Percentiles rank a stretch among this genome's conserved stretches.
phyloP scores from a whole-genome alignment of 2,888 invertebrate species.

The Drosophila ezoana region DNA sequence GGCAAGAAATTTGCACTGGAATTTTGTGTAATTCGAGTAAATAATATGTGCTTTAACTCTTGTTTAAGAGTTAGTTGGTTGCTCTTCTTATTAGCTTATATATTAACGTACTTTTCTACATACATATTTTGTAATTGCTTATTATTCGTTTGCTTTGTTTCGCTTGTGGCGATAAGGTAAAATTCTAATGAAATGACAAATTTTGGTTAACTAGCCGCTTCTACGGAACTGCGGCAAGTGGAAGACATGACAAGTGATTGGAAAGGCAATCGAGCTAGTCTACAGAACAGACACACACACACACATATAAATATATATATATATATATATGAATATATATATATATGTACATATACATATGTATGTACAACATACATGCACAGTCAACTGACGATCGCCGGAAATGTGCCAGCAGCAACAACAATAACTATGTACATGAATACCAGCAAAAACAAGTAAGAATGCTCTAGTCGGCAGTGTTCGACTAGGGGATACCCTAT shows the following conservation, averaged over 20 bases:
- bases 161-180: slow-evolving; percentile 51
- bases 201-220: slow-evolving; percentile 35
- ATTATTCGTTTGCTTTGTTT: slow-evolving; percentile 14
- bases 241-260: slow-evolving; percentile 45
- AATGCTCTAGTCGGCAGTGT: too few relatives aligned
- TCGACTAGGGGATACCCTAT: too few relatives aligned
- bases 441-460: too few relatives aligned
- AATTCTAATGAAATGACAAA: slow-evolving; percentile 66
- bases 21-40: too few relatives aligned
- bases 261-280: slow-evolving; percentile 43
- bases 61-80: too few relatives aligned
- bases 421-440: slow-evolving; percentile 4
- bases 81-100: too few relatives aligned
- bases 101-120: background rate
- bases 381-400: slow-evolving; percentile 39
- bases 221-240: slow-evolving; percentile 51
- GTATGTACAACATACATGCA: background rate
- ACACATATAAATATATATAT: slow-evolving; percentile 9
- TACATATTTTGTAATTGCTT: background rate
- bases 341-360: background rate
- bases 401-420: slow-evolving; percentile 37
- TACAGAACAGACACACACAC: slow-evolving; percentile 18
- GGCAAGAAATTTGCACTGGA: too few relatives aligned
- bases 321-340: too few relatives aligned
- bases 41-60: too few relatives aligned